Evolutionary conservation across 37 sponge, comb jelly and placozoan genomes (phyloP), one percentile per base, ranked within the genome.

Genomic region (Axinella damicornis): DNA sequence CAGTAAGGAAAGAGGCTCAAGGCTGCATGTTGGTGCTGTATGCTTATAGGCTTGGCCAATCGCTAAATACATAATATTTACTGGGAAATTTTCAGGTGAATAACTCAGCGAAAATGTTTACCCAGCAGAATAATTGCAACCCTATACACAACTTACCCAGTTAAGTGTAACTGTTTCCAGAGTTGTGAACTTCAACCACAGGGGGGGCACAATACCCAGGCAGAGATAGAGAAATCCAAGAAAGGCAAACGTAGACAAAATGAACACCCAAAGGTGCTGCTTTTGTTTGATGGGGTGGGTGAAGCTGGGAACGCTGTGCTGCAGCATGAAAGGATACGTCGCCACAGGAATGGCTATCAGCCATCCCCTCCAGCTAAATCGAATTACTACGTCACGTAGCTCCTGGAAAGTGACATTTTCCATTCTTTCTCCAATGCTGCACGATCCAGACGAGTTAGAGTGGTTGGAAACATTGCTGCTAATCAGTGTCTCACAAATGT

Each of bases 81-180:
- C n/a, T n/a, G n/a, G n/a, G n/a, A n/a, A n/a, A n/a, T n/a, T n/a
- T n/a, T n/a, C n/a, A n/a, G n/a, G n/a, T n/a, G n/a, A n/a, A n/a
- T n/a, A n/a, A n/a, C n/a, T n/a, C n/a, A n/a, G n/a, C n/a, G n/a
- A n/a, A n/a, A n/a, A n/a, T n/a, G n/a, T n/a, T n/a, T n/a, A n/a
- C n/a, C n/a, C n/a, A n/a, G n/a, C n/a, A n/a, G n/a, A n/a, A n/a
- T n/a, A n/a, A n/a, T n/a, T n/a, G n/a, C n/a, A n/a, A n/a, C n/a
- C n/a, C n/a, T n/a, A n/a, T n/a, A n/a, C n/a, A n/a, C 5, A 4
- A 46, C 90, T 79, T 36, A 92, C 86, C 92, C 92, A 94, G 54
- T 90, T 87, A 17, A 94, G 79, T 40, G 92, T 87, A 31, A 77
- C 67, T 30, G 89, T 92, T 69, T 94, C 92, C 53, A 75, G 71